Base-by-base conservation (phyloP, 2,888 invertebrate genomes). In the Atrina japonica region DNA sequence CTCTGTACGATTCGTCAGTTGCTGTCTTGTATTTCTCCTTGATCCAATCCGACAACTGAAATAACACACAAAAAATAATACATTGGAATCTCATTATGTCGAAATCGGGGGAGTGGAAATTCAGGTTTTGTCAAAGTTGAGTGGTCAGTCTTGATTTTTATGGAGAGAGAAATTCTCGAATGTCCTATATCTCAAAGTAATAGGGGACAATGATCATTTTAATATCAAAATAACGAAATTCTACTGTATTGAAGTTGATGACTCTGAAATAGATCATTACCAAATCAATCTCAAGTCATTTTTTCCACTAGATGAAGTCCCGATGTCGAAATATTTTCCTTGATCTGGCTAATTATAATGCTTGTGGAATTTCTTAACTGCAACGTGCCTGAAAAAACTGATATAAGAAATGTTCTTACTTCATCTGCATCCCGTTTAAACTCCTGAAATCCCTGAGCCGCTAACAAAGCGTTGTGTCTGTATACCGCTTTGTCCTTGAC, bases 371-470 rank as follows among this genome's bases (percentile, higher is more conserved):
- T n/a, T n/a, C n/a, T n/a, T n/a, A n/a, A n/a, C n/a, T n/a, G n/a
- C n/a, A n/a, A n/a, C n/a, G n/a, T n/a, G n/a, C n/a, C n/a, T n/a
- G n/a, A n/a, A n/a, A n/a, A n/a, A n/a, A n/a, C n/a, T n/a, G n/a
- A n/a, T n/a, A n/a, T n/a, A n/a, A n/a, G n/a, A n/a, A n/a, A n/a
- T n/a, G n/a, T n/a, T n/a, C 72, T 70, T 70, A 92, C 91, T 87
- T 99, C 98, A 74, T 96, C 96, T 0, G 96, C 96, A 86, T 98
- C 96, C 0, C 97, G 95, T 29, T 95, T 94, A 90, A 98, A 98
- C 92, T 97, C 94, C 89, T 98, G 98, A 90, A 95, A 97, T 60
- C 95, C 95, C 81, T 96, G 94, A 0, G 97, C 95, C 2, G 96
- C 96, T 66, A 95, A 93, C 25, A 99, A 91, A 25, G 94, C 94